Evolutionary conservation across 2,797 vertebrate species (phyloP), one percentile per base, ranked within the genome.

Genomic region (Lutjanus campechanus): DNA sequence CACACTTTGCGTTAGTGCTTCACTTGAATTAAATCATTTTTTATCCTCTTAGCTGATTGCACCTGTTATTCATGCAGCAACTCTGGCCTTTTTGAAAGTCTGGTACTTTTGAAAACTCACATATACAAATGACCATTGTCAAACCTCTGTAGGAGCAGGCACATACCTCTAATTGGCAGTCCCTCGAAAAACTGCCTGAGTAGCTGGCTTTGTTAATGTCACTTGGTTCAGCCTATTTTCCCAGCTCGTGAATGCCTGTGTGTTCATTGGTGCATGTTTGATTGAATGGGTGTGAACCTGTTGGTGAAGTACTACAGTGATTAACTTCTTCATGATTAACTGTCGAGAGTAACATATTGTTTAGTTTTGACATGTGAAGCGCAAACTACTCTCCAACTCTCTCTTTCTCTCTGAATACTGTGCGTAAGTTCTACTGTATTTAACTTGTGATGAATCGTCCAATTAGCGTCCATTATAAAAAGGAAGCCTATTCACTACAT

Each of bases 391-490:
- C 25, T n/a, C 46, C n/a, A 19, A 40, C 13, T 67, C 20, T 43
- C 13, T 67, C 20, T 43, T 43, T 56, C 40, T 63, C 13, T 40
- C 2, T 47, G n/a, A 76, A 73, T 65, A 43, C 50, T 55, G 43
- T 56, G n/a, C 19, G 5, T 47, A 84, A 82, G 43, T 81, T 87
- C 19, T 20, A 69, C 71, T 70, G 80, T 67, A 65, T 74, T 73
- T 77, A 73, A 79, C 61, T 80, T 85, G 56, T 87, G 75, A 87
- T 83, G 20, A 63, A 86, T 82, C 66, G 74, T 82, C 51, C 76
- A 81, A 85, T 88, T 80, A 85, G 70, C 16, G 59, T 47, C n/a
- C 44, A 72, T 69, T 76, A 53, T 72, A 55, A 12, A 12, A 60
- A 51, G 50, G n/a, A 68, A 36, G 44, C 43, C 51, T 40, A 64